Evolutionary conservation across 2,113 vertebrate genomes (phyloP).

Genomic region (Balaenoptera acutorostrata): DNA sequence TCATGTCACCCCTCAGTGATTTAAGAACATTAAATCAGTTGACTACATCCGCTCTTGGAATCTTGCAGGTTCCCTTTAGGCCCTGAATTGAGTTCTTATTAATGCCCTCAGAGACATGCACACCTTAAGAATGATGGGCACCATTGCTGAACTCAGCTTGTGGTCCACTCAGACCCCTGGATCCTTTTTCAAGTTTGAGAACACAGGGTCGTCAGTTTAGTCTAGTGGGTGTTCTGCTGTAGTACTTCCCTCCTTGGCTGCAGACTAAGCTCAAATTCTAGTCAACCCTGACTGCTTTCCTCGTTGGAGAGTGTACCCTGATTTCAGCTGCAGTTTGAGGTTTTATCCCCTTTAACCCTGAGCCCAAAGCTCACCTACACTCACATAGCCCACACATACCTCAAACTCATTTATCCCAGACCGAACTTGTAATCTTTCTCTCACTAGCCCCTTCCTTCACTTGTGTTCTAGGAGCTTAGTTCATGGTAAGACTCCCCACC

Average conservation of each 20-base stretch:
- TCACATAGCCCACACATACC: rapidly evolving
- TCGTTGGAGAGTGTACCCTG: neutral
- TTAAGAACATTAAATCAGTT: neutral
- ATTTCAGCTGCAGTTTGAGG: neutral
- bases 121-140: neutral
- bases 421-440: neutral
- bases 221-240: neutral
- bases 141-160: neutral
- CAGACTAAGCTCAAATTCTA: neutral
- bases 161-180: neutral
- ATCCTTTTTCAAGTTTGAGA: neutral
- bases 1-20: too few relatives aligned
- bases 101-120: rapidly evolving
- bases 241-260: neutral
- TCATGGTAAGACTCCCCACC: neutral
- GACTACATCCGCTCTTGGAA: neutral
- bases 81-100: neutral
- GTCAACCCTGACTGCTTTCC: neutral
- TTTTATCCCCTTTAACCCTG: neutral
- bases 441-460: neutral
- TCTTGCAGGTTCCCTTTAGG: neutral
- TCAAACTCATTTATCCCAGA: neutral
- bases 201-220: neutral
- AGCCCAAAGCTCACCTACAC: neutral
- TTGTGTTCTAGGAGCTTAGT: neutral